Percentiles rank a stretch among this genome's conserved stretches.
phyloP scores from a whole-genome alignment of 2,113 vertebrate genomes.

The Sturnira hondurensis region DNA sequence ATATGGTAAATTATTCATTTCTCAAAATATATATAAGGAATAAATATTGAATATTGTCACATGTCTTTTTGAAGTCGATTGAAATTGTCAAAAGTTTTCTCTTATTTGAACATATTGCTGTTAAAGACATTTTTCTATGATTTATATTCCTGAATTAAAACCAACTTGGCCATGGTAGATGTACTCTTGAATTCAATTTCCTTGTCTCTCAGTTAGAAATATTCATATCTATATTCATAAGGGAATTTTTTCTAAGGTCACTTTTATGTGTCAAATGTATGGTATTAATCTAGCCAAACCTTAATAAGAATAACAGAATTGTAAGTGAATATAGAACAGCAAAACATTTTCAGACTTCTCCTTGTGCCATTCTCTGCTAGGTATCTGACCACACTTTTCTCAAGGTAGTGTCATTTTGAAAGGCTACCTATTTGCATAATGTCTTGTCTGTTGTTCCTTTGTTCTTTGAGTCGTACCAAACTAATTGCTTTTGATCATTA shows the following conservation, averaged over 20 bases:
- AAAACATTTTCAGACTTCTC: neutral
- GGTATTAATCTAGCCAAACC: neutral
- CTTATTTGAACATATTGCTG: neutral
- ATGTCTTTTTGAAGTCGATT: neutral
- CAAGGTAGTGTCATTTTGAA: neutral
- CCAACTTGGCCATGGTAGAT: neutral
- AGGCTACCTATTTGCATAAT: conserved; percentile 37
- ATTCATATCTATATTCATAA: neutral
- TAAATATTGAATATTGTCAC: neutral
- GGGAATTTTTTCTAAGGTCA: neutral
- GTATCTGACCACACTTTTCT: neutral
- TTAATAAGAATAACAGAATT: neutral
- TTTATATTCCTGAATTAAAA: conserved; percentile 33
- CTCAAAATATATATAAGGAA: neutral
- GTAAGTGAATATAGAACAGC: neutral
- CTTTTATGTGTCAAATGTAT: neutral
- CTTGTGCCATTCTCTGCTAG: neutral
- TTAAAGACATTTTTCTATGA: neutral
- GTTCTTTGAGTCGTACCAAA: conserved; percentile 19
- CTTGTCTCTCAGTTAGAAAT: neutral
- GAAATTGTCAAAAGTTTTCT: neutral
- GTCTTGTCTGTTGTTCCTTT: conserved; percentile 28
- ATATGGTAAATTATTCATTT: neutral
- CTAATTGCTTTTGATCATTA: conserved; percentile 46
- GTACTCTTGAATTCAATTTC: neutral